phyloP scores from a whole-genome alignment of 2,888 invertebrate species.

The Amitus sp. region DNA sequence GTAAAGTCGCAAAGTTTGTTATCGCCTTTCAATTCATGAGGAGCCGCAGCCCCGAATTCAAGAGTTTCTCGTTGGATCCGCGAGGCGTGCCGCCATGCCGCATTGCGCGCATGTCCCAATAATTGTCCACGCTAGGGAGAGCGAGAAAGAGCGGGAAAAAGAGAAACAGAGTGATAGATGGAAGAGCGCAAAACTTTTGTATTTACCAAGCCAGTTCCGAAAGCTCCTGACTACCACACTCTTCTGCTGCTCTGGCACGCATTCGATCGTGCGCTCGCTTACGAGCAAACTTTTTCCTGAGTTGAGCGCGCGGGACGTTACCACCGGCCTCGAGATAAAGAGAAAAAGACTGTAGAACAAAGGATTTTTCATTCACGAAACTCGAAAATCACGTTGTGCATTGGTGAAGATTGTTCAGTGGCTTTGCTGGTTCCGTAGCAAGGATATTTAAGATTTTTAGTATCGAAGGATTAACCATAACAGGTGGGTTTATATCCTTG shows the following conservation, averaged over 20 bases:
- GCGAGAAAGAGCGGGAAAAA: constrained; percentile 16
- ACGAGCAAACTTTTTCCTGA: constrained; percentile 52
- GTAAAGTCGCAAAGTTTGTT: constrained; percentile 18
- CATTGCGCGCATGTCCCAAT: constrained; percentile 52
- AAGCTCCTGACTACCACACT: constrained; percentile 32
- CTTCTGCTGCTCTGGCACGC: constrained; percentile 27
- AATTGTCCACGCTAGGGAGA: constrained; percentile 44
- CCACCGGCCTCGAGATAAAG: not conserved
- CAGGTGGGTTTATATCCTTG: constrained; percentile 4
- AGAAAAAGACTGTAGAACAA: not conserved
- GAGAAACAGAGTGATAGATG: constrained; percentile 14
- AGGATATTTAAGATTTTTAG: too few relatives aligned
- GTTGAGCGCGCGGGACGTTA: constrained; percentile 11
- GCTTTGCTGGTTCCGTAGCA: too few relatives aligned
- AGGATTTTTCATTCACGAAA: not conserved
- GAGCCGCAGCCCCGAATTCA: constrained; percentile 22
- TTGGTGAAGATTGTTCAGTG: too few relatives aligned
- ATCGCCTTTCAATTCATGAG: constrained; percentile 31
- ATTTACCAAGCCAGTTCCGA: constrained; percentile 37
- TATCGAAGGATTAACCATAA: not conserved
- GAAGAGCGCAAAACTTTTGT: constrained; percentile 40
- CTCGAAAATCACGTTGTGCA: not conserved
- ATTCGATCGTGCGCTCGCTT: constrained; percentile 42
- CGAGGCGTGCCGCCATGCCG: constrained; percentile 56
- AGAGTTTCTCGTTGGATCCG: constrained; percentile 28